A percentile compares a stretch with the other conserved stretches of the same genome.
Evolutionary conservation across 2,797 vertebrate genomes (phyloP).

Genomic region (Natrix natrix): DNA sequence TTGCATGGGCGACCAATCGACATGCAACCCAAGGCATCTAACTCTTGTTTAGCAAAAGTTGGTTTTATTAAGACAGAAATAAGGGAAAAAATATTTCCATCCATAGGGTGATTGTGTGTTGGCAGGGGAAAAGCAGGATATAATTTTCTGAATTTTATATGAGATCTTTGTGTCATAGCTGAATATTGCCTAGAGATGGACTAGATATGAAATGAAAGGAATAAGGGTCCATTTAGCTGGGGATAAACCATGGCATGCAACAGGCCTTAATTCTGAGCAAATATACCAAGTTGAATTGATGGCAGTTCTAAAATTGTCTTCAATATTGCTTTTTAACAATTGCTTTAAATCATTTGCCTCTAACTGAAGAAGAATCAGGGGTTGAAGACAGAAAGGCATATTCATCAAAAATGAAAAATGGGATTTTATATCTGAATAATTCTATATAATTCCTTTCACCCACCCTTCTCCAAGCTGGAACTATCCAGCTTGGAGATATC

Average conservation of each 20-base stretch:
- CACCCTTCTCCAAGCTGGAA: not conserved
- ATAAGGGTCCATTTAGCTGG: not conserved
- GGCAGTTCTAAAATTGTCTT: not conserved
- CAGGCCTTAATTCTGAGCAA: not conserved
- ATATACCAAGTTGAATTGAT: not conserved
- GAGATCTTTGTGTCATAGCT: conserved; percentile 6
- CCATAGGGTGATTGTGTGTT: not conserved
- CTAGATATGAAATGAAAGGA: not conserved
- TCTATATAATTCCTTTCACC: not conserved
- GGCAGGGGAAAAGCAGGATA: not conserved
- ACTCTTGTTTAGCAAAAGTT: not conserved
- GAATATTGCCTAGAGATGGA: not conserved
- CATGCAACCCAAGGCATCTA: not conserved
- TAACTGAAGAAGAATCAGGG: not conserved
- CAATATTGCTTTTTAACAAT: not conserved
- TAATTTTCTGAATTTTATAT: not conserved
- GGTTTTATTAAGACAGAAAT: not conserved
- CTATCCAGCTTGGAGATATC: not conserved
- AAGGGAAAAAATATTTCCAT: not conserved
- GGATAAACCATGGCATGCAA: not conserved
- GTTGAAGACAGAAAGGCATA: not conserved
- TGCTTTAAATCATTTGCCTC: not conserved
- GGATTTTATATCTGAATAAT: not conserved
- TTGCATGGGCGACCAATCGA: not conserved
- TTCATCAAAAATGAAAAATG: not conserved